Percentiles rank a stretch among this genome's conserved stretches.
Evolutionary conservation across 2,888 invertebrate genomes (phyloP).

Genomic region (Automeris io): DNA sequence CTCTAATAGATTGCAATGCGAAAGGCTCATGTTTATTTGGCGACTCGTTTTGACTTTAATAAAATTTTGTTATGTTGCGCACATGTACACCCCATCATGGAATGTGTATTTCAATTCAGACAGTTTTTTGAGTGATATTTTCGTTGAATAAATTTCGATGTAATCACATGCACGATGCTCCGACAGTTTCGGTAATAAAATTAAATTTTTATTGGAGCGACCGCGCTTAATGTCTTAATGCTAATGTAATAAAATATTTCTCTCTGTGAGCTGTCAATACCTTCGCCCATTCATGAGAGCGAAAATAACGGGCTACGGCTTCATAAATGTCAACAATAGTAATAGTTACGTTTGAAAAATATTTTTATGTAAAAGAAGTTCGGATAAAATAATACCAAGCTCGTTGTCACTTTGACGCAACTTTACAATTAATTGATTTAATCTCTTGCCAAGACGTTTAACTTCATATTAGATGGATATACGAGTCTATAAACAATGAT

Average conservation of each 20-base stretch:
- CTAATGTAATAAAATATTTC: slow-evolving; percentile 14
- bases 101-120: slow-evolving; percentile 6
- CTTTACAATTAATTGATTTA: neutral
- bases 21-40: slow-evolving; percentile 67
- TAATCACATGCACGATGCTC: slow-evolving; percentile 5
- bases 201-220: slow-evolving; percentile 7
- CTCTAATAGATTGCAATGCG: slow-evolving; percentile 72
- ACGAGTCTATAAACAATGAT: slow-evolving; percentile 3
- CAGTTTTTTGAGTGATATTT: slow-evolving; percentile 12
- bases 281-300: slow-evolving; percentile 1
- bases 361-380: neutral
- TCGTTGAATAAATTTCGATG: slow-evolving; percentile 11
- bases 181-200: slow-evolving; percentile 6
- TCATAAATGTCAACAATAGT: neutral
- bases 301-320: slow-evolving; percentile 1
- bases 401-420: neutral
- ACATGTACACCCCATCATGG: slow-evolving; percentile 37
- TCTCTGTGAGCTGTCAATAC: slow-evolving; percentile 15
- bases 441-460: neutral
- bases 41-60: slow-evolving; percentile 59
- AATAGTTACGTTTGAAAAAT: slow-evolving; percentile 1
- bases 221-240: slow-evolving; percentile 6
- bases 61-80: slow-evolving; percentile 53
- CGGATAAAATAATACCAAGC: neutral
- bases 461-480: neutral